Evolutionary conservation across 2,797 vertebrate genomes (phyloP).

Genomic region (Sandelia bainsii): DNA sequence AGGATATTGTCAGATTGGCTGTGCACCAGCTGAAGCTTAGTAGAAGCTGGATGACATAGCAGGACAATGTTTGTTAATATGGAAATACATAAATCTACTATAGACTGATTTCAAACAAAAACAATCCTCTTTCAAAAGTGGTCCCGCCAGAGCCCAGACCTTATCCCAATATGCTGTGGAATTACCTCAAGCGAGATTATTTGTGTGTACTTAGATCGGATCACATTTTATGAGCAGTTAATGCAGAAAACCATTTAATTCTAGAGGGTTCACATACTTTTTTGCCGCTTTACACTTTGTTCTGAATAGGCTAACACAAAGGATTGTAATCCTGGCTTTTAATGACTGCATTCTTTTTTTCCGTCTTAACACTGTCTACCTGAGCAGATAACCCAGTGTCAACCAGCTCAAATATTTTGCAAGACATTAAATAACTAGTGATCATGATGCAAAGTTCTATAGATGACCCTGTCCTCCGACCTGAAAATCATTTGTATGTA

Average conservation of each 20-base stretch:
- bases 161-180: too few relatives aligned
- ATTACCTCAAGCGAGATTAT: too few relatives aligned
- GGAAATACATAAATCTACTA: neutral
- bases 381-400: neutral
- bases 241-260: neutral
- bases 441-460: neutral
- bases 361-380: conserved; percentile 6
- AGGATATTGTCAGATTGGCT: neutral
- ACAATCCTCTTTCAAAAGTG: too few relatives aligned
- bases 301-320: conserved; percentile 8
- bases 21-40: neutral
- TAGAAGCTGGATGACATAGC: neutral
- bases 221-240: neutral
- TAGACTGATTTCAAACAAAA: neutral
- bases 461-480: conserved; percentile 20
- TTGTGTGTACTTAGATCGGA: too few relatives aligned
- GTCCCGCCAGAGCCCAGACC: too few relatives aligned
- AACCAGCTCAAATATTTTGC: neutral
- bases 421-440: conserved; percentile 10
- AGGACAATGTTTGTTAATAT: too few relatives aligned
- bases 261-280: neutral
- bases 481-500: conserved; percentile 16
- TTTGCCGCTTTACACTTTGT: neutral
- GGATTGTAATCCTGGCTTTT: neutral
- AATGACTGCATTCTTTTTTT: neutral